Percentiles rank a stretch among this genome's conserved stretches.
Evolutionary conservation across 2,888 invertebrate genomes (phyloP).

Genomic region (Noctuana brunneofusca): DNA sequence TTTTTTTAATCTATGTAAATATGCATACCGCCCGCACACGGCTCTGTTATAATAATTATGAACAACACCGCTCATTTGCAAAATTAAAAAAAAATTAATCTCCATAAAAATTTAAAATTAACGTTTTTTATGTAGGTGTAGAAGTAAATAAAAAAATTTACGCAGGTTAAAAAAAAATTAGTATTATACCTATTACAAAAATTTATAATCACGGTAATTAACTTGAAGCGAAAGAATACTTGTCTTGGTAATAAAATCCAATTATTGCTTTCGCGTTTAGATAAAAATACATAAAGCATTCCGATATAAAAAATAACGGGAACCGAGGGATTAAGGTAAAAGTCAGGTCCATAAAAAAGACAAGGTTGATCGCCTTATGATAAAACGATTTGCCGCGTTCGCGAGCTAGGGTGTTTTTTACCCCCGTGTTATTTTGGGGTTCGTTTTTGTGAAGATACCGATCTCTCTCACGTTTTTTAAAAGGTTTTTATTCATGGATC

Average conservation of each 20-base stretch:
- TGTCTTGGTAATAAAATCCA: not conserved
- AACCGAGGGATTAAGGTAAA: conserved; percentile 43
- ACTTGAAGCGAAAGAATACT: no score
- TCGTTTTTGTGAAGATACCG: conserved; percentile 66
- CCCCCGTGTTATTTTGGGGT: conserved; percentile 51
- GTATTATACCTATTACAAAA: not conserved
- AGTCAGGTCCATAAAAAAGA: conserved; percentile 70
- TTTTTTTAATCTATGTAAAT: no score
- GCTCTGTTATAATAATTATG: no score
- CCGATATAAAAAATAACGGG: conserved; percentile 36
- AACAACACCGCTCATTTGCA: no score
- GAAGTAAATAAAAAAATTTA: no score
- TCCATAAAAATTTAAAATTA: no score
- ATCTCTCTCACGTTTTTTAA: conserved; percentile 79
- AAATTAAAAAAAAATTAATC: no score
- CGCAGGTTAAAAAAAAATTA: no score
- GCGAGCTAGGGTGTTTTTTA: conserved; percentile 63
- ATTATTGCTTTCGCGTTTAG: not conserved
- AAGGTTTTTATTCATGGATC: conserved; percentile 56
- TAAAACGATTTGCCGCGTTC: conserved; percentile 57
- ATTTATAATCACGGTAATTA: no score
- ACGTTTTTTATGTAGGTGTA: no score
- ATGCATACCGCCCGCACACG: not conserved
- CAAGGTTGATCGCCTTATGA: conserved; percentile 59
- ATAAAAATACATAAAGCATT: not conserved